Base-by-base conservation (phyloP, 2,113 vertebrate genomes). In the Oncorhynchus kisutch region DNA sequence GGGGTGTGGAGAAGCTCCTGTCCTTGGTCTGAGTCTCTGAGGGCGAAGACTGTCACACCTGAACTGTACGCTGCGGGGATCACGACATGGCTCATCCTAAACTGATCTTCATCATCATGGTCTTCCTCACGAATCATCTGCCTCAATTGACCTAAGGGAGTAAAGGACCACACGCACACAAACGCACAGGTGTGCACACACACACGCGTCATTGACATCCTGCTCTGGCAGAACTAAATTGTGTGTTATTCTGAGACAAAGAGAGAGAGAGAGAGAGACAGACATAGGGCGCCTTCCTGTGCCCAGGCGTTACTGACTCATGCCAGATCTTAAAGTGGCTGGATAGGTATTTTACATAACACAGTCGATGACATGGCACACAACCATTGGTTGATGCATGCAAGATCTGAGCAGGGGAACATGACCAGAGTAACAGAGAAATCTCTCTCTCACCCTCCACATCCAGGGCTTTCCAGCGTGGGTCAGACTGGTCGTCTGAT, bases 11-110 rank as follows among this genome's bases (percentile, higher is more conserved):
- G 81, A 4, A 94, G 90, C 20, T 92, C 86, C 16, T 69, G 83
- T 27, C 82, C 88, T 0, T 83, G 4, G 0, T 75, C 75, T 0
- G 92, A 89, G 39, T 88, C 77, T 39, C 65, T 84, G 0, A 83
- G 76, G 13, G 84, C 82, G 5, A 94, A 94, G 24, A 94, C 73
- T 0, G 92, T 93, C 70, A 94, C 4, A 0, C 93, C 93, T 5
- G 93, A 92, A 3, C 85, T 88, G 85, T 94, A 93, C 0, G 91
- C 92, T 3, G 93, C 93, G 0, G 93, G 93, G 79, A 94, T 92
- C 1, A 34, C 79, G 24, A 94, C 75, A 79, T 93, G 90, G 0
- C 74, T 82, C n/a, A 27, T 68, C 78, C 77, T 89, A 5, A 49
- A 48, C 14, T 27, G 29, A 2, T 62, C 83, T 24, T 83, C 67